phyloP scores from a whole-genome alignment of 2,888 invertebrate genomes.

The Melanophora roralis region DNA sequence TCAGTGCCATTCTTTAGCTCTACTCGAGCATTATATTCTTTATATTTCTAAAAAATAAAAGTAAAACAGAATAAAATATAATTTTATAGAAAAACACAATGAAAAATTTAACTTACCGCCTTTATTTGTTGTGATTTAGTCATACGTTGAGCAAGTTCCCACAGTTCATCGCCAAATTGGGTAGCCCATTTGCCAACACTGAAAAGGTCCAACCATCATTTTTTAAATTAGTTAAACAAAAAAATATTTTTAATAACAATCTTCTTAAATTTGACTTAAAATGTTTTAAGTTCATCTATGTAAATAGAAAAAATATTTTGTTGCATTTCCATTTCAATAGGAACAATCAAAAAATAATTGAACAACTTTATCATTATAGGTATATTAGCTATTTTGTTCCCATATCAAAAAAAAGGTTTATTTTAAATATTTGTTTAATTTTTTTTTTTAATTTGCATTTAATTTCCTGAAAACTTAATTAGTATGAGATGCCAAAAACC shows the following conservation, averaged over 20 bases:
- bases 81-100: neutral
- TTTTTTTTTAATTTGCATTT: too few relatives aligned
- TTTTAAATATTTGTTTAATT: too few relatives aligned
- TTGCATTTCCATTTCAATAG: neutral
- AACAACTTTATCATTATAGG: too few relatives aligned
- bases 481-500: too few relatives aligned
- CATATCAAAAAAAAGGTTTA: too few relatives aligned
- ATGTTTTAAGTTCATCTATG: neutral
- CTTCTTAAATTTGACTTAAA: neutral
- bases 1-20: conserved; percentile 87
- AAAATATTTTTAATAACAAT: too few relatives aligned
- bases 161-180: conserved; percentile 87
- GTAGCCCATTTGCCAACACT: conserved; percentile 90
- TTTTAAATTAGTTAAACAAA: neutral
- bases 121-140: conserved; percentile 88
- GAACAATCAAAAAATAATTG: neutral
- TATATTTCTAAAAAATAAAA: conserved; percentile 82
- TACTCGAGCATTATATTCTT: conserved; percentile 86
- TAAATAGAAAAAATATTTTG: neutral
- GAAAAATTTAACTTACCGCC: conserved; percentile 81
- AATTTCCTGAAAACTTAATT: too few relatives aligned
- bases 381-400: too few relatives aligned
- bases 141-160: conserved; percentile 86
- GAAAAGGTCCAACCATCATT: conserved; percentile 68
- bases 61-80: neutral